These are phyloP conservation scores for Solenodon paradoxus DNA, from an alignment of 2,113 vertebrate species.

Conservation along the genomic window DNA sequence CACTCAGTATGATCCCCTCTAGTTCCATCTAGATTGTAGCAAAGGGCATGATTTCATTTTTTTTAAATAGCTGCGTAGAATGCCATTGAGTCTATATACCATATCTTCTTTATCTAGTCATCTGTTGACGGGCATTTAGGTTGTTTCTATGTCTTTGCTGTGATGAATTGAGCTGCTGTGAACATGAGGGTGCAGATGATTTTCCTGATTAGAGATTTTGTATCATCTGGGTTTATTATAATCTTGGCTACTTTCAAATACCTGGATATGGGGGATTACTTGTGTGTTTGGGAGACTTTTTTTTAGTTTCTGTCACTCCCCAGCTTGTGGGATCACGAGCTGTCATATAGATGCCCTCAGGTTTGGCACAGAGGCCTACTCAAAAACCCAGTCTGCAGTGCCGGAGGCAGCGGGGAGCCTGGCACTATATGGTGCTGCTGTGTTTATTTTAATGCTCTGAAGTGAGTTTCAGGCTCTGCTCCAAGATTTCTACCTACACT, in stretches of 20 bases:
- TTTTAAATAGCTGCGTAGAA: too few relatives aligned
- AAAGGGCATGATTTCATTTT: too few relatives aligned
- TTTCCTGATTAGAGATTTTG: too few relatives aligned
- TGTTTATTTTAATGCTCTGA: not conserved
- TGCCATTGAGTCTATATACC: too few relatives aligned
- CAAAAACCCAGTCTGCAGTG: not conserved
- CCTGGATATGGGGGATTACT: not conserved
- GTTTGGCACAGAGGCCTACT: not conserved
- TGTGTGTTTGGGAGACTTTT: not conserved
- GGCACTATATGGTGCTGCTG: not conserved
- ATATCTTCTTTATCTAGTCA: too few relatives aligned
- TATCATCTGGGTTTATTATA: too few relatives aligned
- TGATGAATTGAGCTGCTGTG: too few relatives aligned
- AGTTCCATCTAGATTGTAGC: too few relatives aligned
- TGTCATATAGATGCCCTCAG: not conserved
- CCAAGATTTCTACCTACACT: not conserved
- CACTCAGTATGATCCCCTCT: too few relatives aligned
- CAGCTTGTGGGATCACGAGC: not conserved
- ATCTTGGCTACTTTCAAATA: slow-evolving; percentile 4
- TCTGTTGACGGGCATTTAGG: too few relatives aligned
- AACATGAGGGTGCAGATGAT: too few relatives aligned
- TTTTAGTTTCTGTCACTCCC: not conserved
- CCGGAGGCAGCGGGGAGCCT: not conserved
- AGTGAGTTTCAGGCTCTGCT: not conserved
- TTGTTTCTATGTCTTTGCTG: too few relatives aligned